These are phyloP conservation scores for Sinocyclocheilus anshuiensis DNA, from an alignment of 2,113 vertebrate species.

Conservation along the genomic window DNA sequence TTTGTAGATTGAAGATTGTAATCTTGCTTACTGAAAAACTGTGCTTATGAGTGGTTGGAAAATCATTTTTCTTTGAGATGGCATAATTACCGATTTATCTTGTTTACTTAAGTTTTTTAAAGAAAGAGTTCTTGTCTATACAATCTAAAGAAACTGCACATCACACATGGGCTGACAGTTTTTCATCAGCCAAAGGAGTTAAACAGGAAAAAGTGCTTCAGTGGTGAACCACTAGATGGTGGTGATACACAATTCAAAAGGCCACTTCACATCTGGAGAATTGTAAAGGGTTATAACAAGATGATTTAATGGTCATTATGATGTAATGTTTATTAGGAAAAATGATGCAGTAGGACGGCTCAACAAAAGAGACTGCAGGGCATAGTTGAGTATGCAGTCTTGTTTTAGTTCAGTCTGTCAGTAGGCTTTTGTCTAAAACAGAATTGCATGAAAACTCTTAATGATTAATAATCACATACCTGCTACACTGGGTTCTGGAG, in stretches of 20 bases:
- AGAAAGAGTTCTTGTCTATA: background rate
- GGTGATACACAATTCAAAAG: slow-evolving; percentile 40
- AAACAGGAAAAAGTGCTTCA: background rate
- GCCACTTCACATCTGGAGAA: slow-evolving; percentile 21
- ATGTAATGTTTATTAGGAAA: background rate
- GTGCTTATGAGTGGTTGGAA: too few species aligned
- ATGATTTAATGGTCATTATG: background rate
- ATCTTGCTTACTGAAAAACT: background rate
- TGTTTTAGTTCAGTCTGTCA: background rate
- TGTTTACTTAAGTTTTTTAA: background rate
- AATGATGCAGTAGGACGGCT: background rate
- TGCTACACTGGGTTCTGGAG: slow-evolving; percentile 53
- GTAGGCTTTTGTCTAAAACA: slow-evolving; percentile 6
- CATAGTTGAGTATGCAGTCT: background rate
- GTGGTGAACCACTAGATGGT: slow-evolving; percentile 62
- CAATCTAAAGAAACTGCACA: background rate
- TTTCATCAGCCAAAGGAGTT: background rate
- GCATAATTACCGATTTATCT: background rate
- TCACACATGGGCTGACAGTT: background rate
- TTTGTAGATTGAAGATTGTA: background rate
- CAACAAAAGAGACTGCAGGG: background rate
- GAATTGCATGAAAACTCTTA: background rate
- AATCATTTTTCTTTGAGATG: background rate
- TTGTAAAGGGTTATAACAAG: background rate
- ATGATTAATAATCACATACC: slow-evolving; percentile 43